Conservation (phyloP, 2,797 vertebrate species). For the Myotis pilosus region DNA sequence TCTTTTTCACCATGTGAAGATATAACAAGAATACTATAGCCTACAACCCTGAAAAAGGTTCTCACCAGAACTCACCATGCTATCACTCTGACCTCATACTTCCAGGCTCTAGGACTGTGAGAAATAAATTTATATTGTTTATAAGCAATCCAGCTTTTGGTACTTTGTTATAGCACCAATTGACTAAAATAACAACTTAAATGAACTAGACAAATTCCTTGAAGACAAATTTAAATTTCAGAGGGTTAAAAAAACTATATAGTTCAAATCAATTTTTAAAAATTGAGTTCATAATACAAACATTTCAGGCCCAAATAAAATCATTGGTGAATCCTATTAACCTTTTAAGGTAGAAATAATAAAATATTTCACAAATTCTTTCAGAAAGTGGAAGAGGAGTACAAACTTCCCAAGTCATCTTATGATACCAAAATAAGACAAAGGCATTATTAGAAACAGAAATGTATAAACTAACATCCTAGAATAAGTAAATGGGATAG, state of each 20-base stretch:
- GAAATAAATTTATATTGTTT: background rate
- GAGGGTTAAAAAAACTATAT: background rate
- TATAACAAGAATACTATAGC: background rate
- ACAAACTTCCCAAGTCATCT: background rate
- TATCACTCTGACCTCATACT: background rate
- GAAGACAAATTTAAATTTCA: background rate
- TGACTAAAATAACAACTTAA: background rate
- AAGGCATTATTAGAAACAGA: background rate
- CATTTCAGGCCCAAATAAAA: background rate
- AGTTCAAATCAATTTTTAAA: background rate
- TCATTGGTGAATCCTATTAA: background rate
- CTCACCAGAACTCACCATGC: background rate
- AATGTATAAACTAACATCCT: background rate
- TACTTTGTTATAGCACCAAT: background rate
- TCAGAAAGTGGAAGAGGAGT: background rate
- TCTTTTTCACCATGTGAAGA: background rate
- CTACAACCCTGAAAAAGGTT: background rate
- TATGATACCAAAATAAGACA: background rate
- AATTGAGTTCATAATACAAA: background rate
- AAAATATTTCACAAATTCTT: background rate
- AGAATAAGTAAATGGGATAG: background rate
- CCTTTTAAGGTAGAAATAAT: background rate
- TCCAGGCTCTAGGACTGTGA: background rate
- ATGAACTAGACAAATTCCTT: background rate
- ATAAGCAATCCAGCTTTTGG: background rate